These are phyloP conservation scores for Macropis europaea DNA, from an alignment of 2,888 invertebrate genomes.

Conservation along the genomic window DNA sequence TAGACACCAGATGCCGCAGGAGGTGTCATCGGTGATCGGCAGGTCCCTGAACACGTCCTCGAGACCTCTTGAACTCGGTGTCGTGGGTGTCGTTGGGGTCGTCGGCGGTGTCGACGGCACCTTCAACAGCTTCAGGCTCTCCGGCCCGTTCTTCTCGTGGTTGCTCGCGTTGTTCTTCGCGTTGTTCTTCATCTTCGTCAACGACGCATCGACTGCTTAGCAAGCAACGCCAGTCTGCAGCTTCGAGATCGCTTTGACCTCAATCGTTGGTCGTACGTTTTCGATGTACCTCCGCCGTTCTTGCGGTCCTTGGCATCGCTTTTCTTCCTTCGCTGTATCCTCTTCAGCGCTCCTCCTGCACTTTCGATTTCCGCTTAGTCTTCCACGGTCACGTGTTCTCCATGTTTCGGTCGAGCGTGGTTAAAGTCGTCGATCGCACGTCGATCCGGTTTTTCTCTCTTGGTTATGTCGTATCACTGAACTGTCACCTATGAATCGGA, in stretches of 20 bases:
- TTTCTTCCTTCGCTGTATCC: slow-evolving; percentile 13
- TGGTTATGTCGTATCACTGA: not conserved
- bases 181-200: slow-evolving; percentile 52
- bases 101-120: slow-evolving; percentile 66
- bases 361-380: slow-evolving; percentile 15
- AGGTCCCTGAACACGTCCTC: slow-evolving; percentile 81
- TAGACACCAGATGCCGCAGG: slow-evolving; percentile 85
- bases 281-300: slow-evolving; percentile 49
- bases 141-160: slow-evolving; percentile 74
- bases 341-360: slow-evolving; percentile 1
- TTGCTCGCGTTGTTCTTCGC: slow-evolving; percentile 65
- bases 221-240: slow-evolving; percentile 29
- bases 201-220: slow-evolving; percentile 5
- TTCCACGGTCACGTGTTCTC: slow-evolving; percentile 57
- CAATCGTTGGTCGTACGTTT: slow-evolving; percentile 56
- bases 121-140: slow-evolving; percentile 70
- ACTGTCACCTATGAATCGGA: not conserved
- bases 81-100: slow-evolving; percentile 64
- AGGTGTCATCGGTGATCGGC: slow-evolving; percentile 83
- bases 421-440: slow-evolving; percentile 12
- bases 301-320: slow-evolving; percentile 63
- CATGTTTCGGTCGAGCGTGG: slow-evolving; percentile 49
- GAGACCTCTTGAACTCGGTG: slow-evolving; percentile 67
- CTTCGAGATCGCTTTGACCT: slow-evolving; percentile 54
- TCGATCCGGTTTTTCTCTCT: not conserved